Conservation (phyloP, 2,113 vertebrate species). For the Laticauda laticaudata region DNA sequence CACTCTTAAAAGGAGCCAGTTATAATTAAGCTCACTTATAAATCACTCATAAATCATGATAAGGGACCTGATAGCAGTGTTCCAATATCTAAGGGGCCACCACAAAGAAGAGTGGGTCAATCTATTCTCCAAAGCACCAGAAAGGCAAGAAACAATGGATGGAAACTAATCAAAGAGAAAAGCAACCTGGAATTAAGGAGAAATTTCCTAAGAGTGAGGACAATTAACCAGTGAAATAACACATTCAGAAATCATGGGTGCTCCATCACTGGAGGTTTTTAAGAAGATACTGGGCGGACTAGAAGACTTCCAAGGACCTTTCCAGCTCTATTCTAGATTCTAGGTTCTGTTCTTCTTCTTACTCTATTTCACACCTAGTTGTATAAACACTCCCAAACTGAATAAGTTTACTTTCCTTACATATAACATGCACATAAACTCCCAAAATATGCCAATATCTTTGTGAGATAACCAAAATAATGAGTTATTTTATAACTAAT, state of each 20-base stretch:
- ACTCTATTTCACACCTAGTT: background rate
- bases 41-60: too few species aligned
- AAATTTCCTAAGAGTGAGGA: background rate
- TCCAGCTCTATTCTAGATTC: too few species aligned
- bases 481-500: background rate
- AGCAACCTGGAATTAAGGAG: background rate
- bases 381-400: background rate
- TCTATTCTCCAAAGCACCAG: background rate
- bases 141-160: background rate
- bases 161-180: background rate
- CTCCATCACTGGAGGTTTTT: background rate
- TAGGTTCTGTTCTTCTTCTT: too few species aligned
- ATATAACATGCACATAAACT: background rate
- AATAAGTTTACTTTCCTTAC: background rate
- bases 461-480: background rate
- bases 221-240: background rate
- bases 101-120: background rate
- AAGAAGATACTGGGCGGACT: background rate
- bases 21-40: background rate
- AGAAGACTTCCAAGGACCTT: background rate
- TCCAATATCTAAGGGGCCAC: background rate
- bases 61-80: background rate
- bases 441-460: background rate
- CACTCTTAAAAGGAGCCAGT: background rate
- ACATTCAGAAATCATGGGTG: background rate